Conservation (phyloP, 2,888 invertebrate genomes). For the Tenthredo scrophulariae region DNA sequence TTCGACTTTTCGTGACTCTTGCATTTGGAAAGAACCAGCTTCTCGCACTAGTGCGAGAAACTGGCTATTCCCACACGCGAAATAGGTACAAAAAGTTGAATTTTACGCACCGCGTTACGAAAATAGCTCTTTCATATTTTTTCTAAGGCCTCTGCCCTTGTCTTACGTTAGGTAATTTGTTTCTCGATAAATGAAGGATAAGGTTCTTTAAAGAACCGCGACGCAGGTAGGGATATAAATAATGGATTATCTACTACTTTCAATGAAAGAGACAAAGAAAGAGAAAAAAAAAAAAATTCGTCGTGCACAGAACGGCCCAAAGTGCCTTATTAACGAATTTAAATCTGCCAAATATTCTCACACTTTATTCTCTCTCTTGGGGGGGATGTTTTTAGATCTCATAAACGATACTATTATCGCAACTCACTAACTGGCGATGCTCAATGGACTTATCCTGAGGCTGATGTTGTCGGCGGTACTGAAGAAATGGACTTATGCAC, state of each 20-base stretch:
- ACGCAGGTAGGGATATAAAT: conserved; percentile 70
- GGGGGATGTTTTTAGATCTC: conserved; percentile 80
- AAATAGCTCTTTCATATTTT: not conserved
- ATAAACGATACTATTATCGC: conserved; percentile 85
- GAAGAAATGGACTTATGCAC: conserved; percentile 83
- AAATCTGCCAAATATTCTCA: conserved; percentile 57
- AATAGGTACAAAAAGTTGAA: no score
- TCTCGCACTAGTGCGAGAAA: no score
- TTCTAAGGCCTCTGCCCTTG: not conserved
- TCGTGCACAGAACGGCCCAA: conserved; percentile 53
- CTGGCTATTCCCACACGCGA: no score
- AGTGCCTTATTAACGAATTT: conserved; percentile 13
- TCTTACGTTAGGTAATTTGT: conserved; percentile 34
- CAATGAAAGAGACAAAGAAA: conserved; percentile 53
- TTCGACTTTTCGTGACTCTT: no score
- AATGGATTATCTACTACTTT: conserved; percentile 61
- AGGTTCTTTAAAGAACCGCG: conserved; percentile 57
- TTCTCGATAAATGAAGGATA: conserved; percentile 57
- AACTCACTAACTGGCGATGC: conserved; percentile 81
- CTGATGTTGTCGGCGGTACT: conserved; percentile 78
- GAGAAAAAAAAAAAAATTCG: conserved; percentile 53
- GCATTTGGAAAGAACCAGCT: no score
- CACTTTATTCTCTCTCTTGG: conserved; percentile 54
- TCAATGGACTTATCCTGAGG: conserved; percentile 84
- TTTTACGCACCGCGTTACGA: no score